A percentile compares a stretch with the other conserved stretches of the same genome.
phyloP scores from a whole-genome alignment of 2,888 invertebrate genomes.

The Eustalomyia histrio region DNA sequence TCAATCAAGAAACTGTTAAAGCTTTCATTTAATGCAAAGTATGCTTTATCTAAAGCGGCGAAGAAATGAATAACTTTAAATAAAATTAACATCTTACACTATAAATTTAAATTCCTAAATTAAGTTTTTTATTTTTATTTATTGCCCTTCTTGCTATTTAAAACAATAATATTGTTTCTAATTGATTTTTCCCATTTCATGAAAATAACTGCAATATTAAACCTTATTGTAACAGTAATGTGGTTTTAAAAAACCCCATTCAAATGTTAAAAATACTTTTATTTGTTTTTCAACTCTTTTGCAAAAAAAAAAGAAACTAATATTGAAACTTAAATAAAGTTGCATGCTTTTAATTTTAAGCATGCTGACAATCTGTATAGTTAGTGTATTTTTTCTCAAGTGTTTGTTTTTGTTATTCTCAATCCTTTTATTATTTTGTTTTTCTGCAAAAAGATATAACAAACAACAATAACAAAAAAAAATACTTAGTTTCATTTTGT shows the following conservation, averaged over 20 bases:
- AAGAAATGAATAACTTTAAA: no score
- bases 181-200: background rate
- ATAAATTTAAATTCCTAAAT: no score
- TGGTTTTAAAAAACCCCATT: background rate
- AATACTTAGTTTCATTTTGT: background rate
- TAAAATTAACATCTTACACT: no score
- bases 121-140: background rate
- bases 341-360: slow-evolving; percentile 1
- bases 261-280: background rate
- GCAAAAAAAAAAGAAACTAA: background rate
- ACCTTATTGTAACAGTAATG: background rate
- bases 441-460: slow-evolving; percentile 25
- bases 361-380: slow-evolving; percentile 10
- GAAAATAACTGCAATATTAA: background rate
- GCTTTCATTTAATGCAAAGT: no score
- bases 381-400: background rate
- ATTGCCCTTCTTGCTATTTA: background rate
- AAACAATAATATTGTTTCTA: background rate
- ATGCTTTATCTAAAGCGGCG: no score
- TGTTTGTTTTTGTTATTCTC: slow-evolving; percentile 11
- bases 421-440: slow-evolving; percentile 53
- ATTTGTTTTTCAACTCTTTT: background rate
- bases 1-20: no score
- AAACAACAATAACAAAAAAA: background rate
- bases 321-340: background rate